A percentile compares a stretch with the other conserved stretches of the same genome.
Conservation (phyloP, 2,113 vertebrate genomes). For the Cathartes aura region DNA sequence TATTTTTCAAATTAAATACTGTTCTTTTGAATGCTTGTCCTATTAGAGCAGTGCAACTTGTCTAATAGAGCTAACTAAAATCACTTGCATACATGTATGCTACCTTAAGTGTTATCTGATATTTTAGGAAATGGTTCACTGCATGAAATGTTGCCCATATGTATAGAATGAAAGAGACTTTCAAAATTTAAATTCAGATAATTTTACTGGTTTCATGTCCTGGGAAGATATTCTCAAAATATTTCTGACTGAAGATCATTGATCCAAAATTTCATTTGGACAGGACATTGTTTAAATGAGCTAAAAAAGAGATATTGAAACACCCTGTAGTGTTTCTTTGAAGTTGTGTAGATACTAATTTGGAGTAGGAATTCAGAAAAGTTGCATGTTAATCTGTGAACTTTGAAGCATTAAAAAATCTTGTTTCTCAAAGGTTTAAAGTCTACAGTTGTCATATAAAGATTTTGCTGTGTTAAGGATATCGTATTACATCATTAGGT, state of each 20-base stretch:
- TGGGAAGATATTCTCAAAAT: not conserved
- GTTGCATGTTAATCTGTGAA: not conserved
- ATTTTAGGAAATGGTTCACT: not conserved
- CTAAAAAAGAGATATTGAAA: not conserved
- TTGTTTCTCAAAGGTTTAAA: not conserved
- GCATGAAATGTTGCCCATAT: not conserved
- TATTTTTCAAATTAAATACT: not conserved
- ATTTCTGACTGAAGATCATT: not conserved
- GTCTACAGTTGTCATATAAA: not conserved
- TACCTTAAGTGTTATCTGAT: not conserved
- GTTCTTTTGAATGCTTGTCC: not conserved
- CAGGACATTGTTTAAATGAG: not conserved
- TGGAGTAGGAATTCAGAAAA: not conserved
- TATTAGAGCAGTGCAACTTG: not conserved
- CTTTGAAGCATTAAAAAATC: not conserved
- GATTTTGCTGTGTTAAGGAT: not conserved
- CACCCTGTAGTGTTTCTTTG: not conserved
- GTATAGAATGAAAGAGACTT: not conserved
- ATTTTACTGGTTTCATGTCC: not conserved
- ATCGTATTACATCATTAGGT: slow-evolving; percentile 72
- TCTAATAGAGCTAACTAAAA: not conserved
- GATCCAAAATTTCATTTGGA: not conserved
- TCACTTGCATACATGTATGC: not conserved
- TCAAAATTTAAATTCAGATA: not conserved
- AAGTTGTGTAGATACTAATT: not conserved